Conservation (phyloP, 2,888 invertebrate genomes). For the Achlya flavicornis region DNA sequence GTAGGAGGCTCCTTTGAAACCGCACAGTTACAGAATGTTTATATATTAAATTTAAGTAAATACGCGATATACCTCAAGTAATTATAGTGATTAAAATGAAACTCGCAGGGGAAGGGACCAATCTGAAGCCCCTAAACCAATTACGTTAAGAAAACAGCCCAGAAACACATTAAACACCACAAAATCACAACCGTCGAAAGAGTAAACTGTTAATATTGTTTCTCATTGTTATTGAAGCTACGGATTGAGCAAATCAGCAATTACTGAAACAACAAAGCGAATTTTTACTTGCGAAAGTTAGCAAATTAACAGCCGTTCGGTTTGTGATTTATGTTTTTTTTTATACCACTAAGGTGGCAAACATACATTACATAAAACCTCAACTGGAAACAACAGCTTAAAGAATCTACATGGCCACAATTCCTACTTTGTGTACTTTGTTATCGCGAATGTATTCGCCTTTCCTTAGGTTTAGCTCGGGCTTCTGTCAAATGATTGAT, state of each 20-base stretch:
- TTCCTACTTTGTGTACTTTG: conserved; percentile 54
- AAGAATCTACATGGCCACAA: too few species aligned
- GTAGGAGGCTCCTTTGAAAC: too few species aligned
- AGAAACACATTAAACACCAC: background rate
- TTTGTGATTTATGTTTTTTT: background rate
- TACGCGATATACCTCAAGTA: background rate
- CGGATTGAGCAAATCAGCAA: background rate
- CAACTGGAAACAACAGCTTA: too few species aligned
- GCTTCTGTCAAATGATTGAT: conserved; percentile 16
- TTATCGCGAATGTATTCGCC: conserved; percentile 64
- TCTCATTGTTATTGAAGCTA: conserved; percentile 2
- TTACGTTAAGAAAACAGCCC: background rate
- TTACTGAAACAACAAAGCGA: background rate
- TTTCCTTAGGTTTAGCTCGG: conserved; percentile 41
- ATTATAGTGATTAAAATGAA: too few species aligned
- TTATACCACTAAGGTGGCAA: too few species aligned
- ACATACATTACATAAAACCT: too few species aligned
- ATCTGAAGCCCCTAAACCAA: background rate
- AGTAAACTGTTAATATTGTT: background rate
- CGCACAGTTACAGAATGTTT: too few species aligned
- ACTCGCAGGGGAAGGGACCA: too few species aligned
- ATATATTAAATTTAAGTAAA: background rate
- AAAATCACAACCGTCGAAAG: background rate
- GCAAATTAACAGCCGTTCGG: background rate
- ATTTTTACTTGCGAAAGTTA: background rate